Evolutionary conservation across 1,140 invertebrate genomes (phyloP).

Genomic region (Temnothorax nylanderi): DNA sequence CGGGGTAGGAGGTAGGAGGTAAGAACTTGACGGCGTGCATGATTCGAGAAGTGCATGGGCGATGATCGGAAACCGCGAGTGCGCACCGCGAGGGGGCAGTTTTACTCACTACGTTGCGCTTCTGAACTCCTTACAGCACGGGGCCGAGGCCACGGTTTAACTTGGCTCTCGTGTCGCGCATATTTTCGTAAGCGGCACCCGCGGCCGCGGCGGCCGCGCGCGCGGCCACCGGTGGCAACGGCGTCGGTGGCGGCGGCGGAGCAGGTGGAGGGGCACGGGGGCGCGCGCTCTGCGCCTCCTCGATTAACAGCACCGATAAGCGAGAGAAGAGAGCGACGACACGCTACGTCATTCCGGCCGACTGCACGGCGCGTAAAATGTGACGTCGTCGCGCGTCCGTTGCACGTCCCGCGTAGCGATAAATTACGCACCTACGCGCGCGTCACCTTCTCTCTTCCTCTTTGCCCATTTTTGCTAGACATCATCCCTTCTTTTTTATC

Average conservation of each 20-base stretch:
- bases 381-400: conserved; percentile 58
- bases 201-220: not conserved
- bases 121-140: conserved; percentile 65
- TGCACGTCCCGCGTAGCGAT: conserved; percentile 52
- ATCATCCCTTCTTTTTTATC: not conserved
- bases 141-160: conserved; percentile 59
- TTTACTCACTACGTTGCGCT: conserved; percentile 70
- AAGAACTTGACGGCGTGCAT: conserved; percentile 71
- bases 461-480: not conserved
- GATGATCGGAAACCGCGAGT: conserved; percentile 65
- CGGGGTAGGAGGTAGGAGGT: conserved; percentile 59
- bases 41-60: conserved; percentile 68
- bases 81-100: conserved; percentile 73
- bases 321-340: conserved; percentile 61
- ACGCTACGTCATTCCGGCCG: conserved; percentile 65
- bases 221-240: not conserved
- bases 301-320: conserved; percentile 65
- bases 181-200: conserved; percentile 61
- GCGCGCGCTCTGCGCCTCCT: conserved; percentile 25
- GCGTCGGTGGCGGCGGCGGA: not conserved
- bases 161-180: conserved; percentile 60
- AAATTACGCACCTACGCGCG: conserved; percentile 67
- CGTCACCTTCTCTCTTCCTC: not conserved
- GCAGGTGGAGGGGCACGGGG: not conserved
- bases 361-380: not conserved